Conservation (phyloP, 2,113 vertebrate species). For the Corynorhinus townsendii region DNA sequence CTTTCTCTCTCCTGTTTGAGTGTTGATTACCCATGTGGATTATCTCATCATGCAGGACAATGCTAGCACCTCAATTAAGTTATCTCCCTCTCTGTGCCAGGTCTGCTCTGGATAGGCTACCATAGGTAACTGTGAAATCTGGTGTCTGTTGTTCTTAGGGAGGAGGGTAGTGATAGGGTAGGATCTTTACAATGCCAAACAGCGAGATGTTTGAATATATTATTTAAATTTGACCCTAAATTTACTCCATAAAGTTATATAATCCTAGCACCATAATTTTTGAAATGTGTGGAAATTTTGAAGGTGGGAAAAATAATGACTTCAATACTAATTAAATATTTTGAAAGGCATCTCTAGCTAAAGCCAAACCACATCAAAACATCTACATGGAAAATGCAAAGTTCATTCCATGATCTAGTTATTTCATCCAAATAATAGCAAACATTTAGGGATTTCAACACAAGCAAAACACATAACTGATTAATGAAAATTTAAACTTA, state of each 20-base stretch:
- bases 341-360: slow-evolving; percentile 35
- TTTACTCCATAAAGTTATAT: neutral
- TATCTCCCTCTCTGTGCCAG: neutral
- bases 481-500: slow-evolving; percentile 28
- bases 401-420: slow-evolving; percentile 18
- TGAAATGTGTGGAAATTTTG: slow-evolving; percentile 46
- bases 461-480: neutral
- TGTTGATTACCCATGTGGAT: neutral
- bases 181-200: neutral
- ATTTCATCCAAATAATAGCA: slow-evolving; percentile 43
- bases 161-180: neutral
- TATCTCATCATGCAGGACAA: neutral
- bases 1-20: neutral
- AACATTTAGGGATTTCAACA: slow-evolving; percentile 28
- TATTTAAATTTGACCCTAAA: neutral
- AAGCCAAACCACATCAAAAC: slow-evolving; percentile 55
- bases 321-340: slow-evolving; percentile 43
- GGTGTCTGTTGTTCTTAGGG: neutral
- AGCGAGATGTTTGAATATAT: slow-evolving; percentile 22
- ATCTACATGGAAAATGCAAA: slow-evolving; percentile 43
- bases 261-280: slow-evolving; percentile 4
- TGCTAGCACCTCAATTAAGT: neutral
- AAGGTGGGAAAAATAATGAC: slow-evolving; percentile 46
- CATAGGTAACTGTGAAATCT: neutral
- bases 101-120: neutral